phyloP scores from a whole-genome alignment of 2,113 vertebrate species.

The Cryptomyrus ogoouensis region DNA sequence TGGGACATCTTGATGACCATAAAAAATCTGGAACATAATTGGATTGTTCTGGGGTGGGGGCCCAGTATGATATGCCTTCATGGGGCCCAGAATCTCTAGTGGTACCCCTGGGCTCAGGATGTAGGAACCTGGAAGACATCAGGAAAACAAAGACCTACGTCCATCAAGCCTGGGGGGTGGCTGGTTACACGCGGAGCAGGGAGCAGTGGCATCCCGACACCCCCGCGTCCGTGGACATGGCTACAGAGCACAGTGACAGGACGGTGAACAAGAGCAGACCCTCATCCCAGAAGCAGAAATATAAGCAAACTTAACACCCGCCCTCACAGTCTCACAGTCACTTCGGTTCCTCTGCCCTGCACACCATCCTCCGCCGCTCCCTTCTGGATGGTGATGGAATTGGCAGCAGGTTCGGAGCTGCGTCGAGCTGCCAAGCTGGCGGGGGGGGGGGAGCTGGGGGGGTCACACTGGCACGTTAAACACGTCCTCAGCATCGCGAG shows the following conservation, averaged over 20 bases:
- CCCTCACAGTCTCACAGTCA: constrained; percentile 76
- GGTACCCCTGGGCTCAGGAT: not conserved
- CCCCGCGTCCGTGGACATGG: constrained; percentile 56
- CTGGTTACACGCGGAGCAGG: not conserved
- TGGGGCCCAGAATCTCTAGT: not conserved
- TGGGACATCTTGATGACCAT: not conserved
- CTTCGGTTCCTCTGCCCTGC: constrained; percentile 73
- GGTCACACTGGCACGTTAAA: not conserved
- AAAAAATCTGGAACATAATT: not conserved
- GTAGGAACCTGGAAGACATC: not conserved
- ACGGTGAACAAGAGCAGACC: constrained; percentile 80
- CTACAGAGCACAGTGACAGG: constrained; percentile 77
- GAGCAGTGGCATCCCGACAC: not conserved
- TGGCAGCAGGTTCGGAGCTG: constrained; percentile 68
- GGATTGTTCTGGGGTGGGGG: not conserved
- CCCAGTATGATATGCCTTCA: not conserved
- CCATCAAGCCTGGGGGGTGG: not conserved
- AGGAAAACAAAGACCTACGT: not conserved
- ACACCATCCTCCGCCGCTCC: constrained; percentile 72
- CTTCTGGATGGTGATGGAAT: constrained; percentile 80
- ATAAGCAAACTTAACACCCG: constrained; percentile 85
- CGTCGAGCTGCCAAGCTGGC: constrained; percentile 72
- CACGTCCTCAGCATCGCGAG: not conserved
- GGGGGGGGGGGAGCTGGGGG: constrained; percentile 29
- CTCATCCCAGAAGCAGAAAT: constrained; percentile 77